These are phyloP conservation scores for Zosterops hypoxanthus DNA, from an alignment of 2,113 vertebrate species.

Conservation along the genomic window DNA sequence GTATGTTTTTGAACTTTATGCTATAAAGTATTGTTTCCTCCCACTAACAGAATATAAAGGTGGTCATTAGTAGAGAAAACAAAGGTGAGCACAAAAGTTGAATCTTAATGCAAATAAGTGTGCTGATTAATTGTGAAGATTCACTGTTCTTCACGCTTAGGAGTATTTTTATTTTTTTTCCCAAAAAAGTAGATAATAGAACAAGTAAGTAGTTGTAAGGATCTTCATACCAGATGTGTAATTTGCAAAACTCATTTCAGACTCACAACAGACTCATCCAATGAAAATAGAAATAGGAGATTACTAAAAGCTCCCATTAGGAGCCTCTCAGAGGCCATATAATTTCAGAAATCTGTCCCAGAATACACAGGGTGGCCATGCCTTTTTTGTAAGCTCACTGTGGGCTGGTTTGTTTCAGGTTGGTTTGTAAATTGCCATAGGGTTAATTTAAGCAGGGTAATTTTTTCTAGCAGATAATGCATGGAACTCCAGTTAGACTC, in stretches of 20 bases:
- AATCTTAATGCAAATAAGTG: background rate
- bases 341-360: background rate
- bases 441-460: background rate
- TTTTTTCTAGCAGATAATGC: background rate
- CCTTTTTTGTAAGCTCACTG: background rate
- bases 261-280: background rate
- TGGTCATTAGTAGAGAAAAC: background rate
- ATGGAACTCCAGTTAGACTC: background rate
- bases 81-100: background rate
- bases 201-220: background rate
- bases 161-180: background rate
- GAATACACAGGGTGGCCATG: background rate
- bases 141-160: background rate
- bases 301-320: background rate
- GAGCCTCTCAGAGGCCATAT: background rate
- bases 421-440: background rate
- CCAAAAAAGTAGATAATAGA: background rate
- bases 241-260: background rate
- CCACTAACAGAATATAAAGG: background rate
- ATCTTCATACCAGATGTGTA: background rate
- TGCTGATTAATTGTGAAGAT: background rate
- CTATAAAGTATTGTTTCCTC: background rate
- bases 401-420: background rate
- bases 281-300: background rate
- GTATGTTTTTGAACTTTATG: background rate